Base-by-base conservation (phyloP, 2,888 invertebrate genomes). In the Agriopis aurantiaria region DNA sequence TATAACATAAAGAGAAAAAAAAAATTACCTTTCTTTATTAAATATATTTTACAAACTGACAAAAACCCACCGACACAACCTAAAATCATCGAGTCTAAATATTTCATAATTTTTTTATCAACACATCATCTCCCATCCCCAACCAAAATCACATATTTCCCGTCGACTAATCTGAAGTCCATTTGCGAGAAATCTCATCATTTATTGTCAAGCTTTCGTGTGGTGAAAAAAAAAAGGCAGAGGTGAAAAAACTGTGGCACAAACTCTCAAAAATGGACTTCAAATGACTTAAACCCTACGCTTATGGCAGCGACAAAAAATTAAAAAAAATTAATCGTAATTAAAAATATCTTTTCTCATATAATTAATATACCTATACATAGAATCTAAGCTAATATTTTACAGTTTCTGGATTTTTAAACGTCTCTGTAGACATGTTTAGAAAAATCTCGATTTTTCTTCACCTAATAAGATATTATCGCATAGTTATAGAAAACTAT, bases 311-410 rank as follows among this genome's bases (percentile, higher is more conserved):
- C 90, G 85, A 87, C 83, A 86, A 83, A 83, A 49, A 49, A 17
- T 78, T 76, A 76, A 76, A 45, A 43, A 52, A 52, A 45, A n/a
- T n/a, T 8, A 12, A 79, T 79, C 77, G 71, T 85, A 83, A 82
- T 85, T 91, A 93, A 92, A 85, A 93, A 93, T 92, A 92, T 93
- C 89, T 89, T 90, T 88, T 85, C 81, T 84, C 82, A 88, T 88
- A 88, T 83, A 86, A 85, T 81, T 85, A 84, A 82, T 88, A 88
- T 89, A 87, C 87, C 80, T 85, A 84, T 82, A 80, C 75, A 80
- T 80, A 81, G 59, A 65, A 69, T 64, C 73, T 78, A 78, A 60
- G 80, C 88, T 91, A 90, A 82, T 91, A 92, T 87, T 87, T 90
- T 93, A 93, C 92, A 93, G 84, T 78, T 81, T 76, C 71, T 81